These are phyloP conservation scores for Odobenus rosmarus DNA, from an alignment of 2,113 vertebrate genomes.

Conservation along the genomic window DNA sequence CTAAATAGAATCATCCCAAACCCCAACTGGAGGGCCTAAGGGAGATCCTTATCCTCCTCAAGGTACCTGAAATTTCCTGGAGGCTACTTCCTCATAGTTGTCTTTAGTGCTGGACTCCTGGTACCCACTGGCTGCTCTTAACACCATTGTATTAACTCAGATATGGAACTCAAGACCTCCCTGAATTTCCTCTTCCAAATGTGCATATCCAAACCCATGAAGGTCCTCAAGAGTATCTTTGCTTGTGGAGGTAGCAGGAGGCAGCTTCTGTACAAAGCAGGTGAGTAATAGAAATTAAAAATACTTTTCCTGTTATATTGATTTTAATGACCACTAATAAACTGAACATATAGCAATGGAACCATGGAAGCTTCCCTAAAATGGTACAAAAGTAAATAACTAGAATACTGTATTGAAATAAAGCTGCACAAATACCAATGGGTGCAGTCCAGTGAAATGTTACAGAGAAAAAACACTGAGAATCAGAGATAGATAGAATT, in stretches of 20 bases:
- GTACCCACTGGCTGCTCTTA: neutral
- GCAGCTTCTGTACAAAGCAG: neutral
- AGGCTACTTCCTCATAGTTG: neutral
- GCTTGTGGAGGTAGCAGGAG: neutral
- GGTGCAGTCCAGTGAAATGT: neutral
- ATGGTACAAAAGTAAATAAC: neutral
- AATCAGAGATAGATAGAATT: neutral
- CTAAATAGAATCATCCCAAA: neutral
- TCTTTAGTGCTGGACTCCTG: neutral
- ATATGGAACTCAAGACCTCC: neutral
- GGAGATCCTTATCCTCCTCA: neutral
- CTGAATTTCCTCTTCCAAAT: neutral
- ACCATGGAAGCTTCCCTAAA: neutral
- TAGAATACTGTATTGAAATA: neutral
- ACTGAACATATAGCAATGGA: neutral
- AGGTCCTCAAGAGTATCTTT: neutral
- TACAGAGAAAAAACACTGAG: neutral
- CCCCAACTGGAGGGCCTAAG: neutral
- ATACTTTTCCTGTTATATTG: neutral
- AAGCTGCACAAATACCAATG: neutral
- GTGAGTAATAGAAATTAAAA: neutral
- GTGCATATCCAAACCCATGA: neutral
- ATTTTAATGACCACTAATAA: slow-evolving; percentile 4
- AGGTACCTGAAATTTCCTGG: neutral
- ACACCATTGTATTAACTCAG: neutral